phyloP scores from a whole-genome alignment of 2,888 invertebrate genomes.

The Zaprionus bogoriensis region DNA sequence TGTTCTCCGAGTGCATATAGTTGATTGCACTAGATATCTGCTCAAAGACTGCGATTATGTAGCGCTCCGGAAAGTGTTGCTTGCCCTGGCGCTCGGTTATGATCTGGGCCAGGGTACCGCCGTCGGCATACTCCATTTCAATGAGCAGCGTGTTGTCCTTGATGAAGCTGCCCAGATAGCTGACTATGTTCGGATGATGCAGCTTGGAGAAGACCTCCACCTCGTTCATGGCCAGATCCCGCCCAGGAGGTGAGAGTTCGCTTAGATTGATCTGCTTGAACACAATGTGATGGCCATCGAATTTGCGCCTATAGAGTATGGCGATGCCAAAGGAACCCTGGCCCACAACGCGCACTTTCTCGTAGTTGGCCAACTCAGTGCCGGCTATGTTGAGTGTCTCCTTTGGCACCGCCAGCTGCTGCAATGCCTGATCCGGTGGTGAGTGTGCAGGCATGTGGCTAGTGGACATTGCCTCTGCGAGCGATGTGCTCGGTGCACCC shows the following conservation, averaged over 20 bases:
- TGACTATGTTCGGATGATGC: constrained; percentile 89
- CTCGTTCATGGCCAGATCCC: constrained; percentile 88
- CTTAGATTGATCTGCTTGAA: constrained; percentile 89
- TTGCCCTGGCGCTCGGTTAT: constrained; percentile 84
- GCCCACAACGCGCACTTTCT: constrained; percentile 81
- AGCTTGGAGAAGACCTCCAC: constrained; percentile 87
- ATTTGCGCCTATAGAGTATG: constrained; percentile 86
- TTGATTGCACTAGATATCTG: constrained; percentile 88
- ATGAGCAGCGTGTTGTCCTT: constrained; percentile 88
- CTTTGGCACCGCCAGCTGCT: constrained; percentile 46
- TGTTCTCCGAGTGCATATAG: constrained; percentile 88
- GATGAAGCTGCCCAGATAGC: constrained; percentile 89
- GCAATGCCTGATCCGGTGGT: constrained; percentile 17
- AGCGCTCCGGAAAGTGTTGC: constrained; percentile 85
- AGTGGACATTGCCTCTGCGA: constrained; percentile 59
- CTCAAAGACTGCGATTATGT: constrained; percentile 86
- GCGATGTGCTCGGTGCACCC: constrained; percentile 37
- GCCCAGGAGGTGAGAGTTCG: constrained; percentile 87
- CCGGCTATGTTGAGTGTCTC: constrained; percentile 61
- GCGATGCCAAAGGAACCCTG: constrained; percentile 88
- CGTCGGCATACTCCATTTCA: constrained; percentile 91
- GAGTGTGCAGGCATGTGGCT: constrained; percentile 27
- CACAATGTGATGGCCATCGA: constrained; percentile 87
- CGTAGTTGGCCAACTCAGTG: constrained; percentile 79
- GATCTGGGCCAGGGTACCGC: constrained; percentile 88